phyloP scores from a whole-genome alignment of 2,797 vertebrate species.

The Melanotaenia pygmaea region DNA sequence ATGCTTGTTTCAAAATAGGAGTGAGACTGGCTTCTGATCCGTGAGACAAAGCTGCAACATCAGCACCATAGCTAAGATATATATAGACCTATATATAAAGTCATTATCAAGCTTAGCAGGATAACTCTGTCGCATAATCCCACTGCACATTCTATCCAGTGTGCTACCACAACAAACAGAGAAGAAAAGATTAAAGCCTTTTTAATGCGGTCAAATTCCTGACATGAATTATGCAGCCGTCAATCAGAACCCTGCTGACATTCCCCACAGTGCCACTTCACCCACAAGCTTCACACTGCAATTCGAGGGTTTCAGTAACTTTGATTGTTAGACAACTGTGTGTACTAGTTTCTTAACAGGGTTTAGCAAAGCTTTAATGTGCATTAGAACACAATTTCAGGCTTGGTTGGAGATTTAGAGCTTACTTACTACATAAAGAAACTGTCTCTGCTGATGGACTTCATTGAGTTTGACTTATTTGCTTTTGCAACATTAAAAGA shows the following conservation, averaged over 20 bases:
- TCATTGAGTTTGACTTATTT: conserved; percentile 24
- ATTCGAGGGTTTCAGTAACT: conserved; percentile 22
- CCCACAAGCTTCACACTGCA: conserved; percentile 20
- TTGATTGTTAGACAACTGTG: background rate
- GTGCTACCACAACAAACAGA: conserved; percentile 62
- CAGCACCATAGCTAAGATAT: conserved; percentile 5
- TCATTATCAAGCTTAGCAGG: conserved; percentile 43
- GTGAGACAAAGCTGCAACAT: conserved; percentile 6
- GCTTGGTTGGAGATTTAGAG: conserved; percentile 49
- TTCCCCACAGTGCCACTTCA: conserved; percentile 19
- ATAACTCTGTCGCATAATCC: conserved; percentile 46
- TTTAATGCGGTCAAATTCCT: conserved; percentile 56
- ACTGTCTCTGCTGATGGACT: background rate
- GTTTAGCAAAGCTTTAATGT: conserved; percentile 41
- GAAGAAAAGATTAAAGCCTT: conserved; percentile 42
- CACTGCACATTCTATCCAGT: conserved; percentile 34
- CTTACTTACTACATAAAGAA: conserved; percentile 27
- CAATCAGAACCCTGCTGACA: conserved; percentile 14
- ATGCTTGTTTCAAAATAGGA: conserved; percentile 27
- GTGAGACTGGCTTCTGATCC: background rate
- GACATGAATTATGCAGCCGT: conserved; percentile 40
- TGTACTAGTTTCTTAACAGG: conserved; percentile 18
- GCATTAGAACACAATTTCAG: conserved; percentile 32
- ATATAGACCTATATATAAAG: conserved; percentile 33
- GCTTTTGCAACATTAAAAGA: conserved; percentile 17